Conservation (phyloP, 2,888 invertebrate species). For the Drosophila anomalipes region DNA sequence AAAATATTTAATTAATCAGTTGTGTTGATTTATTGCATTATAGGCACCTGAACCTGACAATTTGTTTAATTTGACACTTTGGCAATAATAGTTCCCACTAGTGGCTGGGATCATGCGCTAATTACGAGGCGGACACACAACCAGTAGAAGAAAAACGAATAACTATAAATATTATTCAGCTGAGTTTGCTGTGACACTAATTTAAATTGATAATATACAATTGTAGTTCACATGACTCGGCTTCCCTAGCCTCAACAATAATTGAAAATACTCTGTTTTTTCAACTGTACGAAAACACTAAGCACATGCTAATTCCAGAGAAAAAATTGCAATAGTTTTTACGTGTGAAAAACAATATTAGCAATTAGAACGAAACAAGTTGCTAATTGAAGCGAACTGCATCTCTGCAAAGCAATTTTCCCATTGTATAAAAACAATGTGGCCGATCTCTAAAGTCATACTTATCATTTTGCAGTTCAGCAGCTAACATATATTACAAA, state of each 20-base stretch:
- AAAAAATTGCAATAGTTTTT: constrained; percentile 27
- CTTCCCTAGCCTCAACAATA: constrained; percentile 25
- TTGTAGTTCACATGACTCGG: constrained; percentile 60
- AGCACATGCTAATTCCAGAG: constrained; percentile 55
- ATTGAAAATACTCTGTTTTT: constrained; percentile 49
- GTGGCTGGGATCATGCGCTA: constrained; percentile 61
- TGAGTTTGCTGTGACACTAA: constrained; percentile 38
- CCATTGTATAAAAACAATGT: constrained; percentile 64
- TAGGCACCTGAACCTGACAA: constrained; percentile 1
- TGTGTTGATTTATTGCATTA: neutral
- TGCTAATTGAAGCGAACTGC: constrained; percentile 53
- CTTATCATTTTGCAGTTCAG: constrained; percentile 33
- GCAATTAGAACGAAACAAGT: constrained; percentile 63
- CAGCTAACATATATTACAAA: constrained; percentile 16
- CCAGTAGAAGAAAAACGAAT: constrained; percentile 22
- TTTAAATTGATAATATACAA: constrained; percentile 23
- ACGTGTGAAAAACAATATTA: constrained; percentile 59
- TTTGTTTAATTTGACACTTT: constrained; percentile 31
- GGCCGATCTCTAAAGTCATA: constrained; percentile 37
- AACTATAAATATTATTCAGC: constrained; percentile 50
- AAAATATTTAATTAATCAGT: neutral
- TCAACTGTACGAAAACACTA: constrained; percentile 23
- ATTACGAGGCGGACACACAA: constrained; percentile 65
- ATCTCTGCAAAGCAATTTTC: constrained; percentile 27
- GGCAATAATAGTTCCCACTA: neutral